Evolutionary conservation across 2,797 vertebrate genomes (phyloP), one percentile per base, ranked within the genome.

Genomic region (Antennarius maculatus): DNA sequence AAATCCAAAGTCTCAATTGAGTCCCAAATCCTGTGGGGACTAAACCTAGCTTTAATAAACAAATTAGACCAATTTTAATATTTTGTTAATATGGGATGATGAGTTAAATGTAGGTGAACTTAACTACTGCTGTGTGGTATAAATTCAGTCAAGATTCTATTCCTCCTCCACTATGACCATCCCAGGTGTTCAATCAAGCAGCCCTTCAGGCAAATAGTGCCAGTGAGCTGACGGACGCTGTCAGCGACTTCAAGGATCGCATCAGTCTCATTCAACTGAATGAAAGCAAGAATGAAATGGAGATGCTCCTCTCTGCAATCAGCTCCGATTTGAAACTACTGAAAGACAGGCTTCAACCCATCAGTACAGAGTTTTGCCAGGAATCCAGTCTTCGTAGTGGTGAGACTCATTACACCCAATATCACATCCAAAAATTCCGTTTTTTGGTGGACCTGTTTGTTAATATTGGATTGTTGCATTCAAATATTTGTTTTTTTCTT

Each of bases 201-300:
- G 95, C 95, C 0, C 92, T 95, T 72, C 68, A 94, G 69, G 95
- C 95, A 0, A 91, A 93, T 54, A 83, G 16, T 0, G 78, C 80
- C 6, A 66, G 50, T 10, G 94, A 96, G 17, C 83, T 99, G 74
- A 82, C 90, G 1, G 78, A 68, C 0, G 93, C 90, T 0, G 17
- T 98, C 63, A 89, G 91, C 6, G 90, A 87, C 50, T 99, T 98
- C 77, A 90, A 97, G 91, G 95, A 97, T 66, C 95, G 93, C 90
- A 96, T 96, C 90, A 94, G 98, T 0, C 95, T 99, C 61, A 91
- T 99, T 83, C 96, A 97, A 0, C 97, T 97, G 54, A 91, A 84
- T 0, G 96, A 98, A 28, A 84, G 87, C 55, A 93, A 91, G 61
- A 90, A 76, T 0, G 94, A 96, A 84, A 23, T 1, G 23, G 86